Conservation (phyloP, 2,113 vertebrate genomes). For the Microtus richardsoni region DNA sequence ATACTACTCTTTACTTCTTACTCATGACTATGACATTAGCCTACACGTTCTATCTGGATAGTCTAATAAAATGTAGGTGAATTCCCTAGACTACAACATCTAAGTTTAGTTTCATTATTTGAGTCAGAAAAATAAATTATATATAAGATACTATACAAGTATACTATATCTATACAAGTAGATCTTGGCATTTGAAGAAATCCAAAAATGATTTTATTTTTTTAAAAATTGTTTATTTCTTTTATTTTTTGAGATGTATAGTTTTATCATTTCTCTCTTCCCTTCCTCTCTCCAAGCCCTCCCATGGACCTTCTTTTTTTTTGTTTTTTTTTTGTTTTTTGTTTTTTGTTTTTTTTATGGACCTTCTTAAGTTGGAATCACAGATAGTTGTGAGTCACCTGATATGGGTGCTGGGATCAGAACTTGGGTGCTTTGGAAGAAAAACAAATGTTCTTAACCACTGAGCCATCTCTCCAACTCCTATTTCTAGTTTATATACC, state of each 20-base stretch:
- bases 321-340: too few relatives aligned
- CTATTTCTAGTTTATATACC: constrained; percentile 27
- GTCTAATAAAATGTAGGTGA: constrained; percentile 43
- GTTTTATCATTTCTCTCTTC: not conserved
- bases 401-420: not conserved
- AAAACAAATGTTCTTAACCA: not conserved
- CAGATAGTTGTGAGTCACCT: not conserved
- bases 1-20: constrained; percentile 20
- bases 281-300: not conserved
- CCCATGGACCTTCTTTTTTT: not conserved
- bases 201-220: constrained; percentile 6
- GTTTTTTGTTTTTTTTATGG: too few relatives aligned
- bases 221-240: not conserved
- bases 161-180: not conserved
- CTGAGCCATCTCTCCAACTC: not conserved
- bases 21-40: constrained; percentile 12
- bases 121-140: constrained; percentile 30
- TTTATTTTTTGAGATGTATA: not conserved
- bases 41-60: not conserved
- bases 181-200: constrained; percentile 33
- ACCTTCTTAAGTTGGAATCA: not conserved
- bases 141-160: not conserved
- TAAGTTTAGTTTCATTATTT: constrained; percentile 49
- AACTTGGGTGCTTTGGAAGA: not conserved
- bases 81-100: constrained; percentile 20